Conservation (phyloP, 2,888 invertebrate species). For the Troides oblongomaculatus region DNA sequence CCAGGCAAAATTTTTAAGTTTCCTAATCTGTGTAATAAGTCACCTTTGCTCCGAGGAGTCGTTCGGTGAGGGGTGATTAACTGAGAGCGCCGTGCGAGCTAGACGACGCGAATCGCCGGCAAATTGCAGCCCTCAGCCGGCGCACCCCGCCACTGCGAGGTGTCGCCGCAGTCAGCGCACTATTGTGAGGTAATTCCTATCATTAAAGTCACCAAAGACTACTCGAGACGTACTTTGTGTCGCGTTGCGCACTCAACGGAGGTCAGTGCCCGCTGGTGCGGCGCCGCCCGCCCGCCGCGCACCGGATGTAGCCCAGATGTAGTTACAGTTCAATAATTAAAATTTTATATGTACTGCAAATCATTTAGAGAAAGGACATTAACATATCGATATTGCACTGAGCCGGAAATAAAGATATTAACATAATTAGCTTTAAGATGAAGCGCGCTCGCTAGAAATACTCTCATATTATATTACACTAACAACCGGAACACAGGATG, state of each 20-base stretch:
- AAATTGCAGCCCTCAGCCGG: slow-evolving; percentile 22
- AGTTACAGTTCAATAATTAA: too few species aligned
- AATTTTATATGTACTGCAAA: too few species aligned
- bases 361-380: neutral
- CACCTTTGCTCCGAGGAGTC: too few species aligned
- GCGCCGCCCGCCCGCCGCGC: too few species aligned
- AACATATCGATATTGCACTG: neutral
- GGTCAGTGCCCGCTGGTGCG: neutral
- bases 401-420: too few species aligned
- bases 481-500: too few species aligned
- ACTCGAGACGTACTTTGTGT: slow-evolving; percentile 14
- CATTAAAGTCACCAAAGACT: slow-evolving; percentile 11
- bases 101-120: slow-evolving; percentile 17
- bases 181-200: slow-evolving; percentile 13
- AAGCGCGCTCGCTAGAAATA: too few species aligned
- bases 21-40: too few species aligned
- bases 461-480: too few species aligned
- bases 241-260: neutral
- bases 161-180: neutral
- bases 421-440: too few species aligned
- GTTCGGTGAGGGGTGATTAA: neutral
- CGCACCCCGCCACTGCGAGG: slow-evolving; percentile 1
- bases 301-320: too few species aligned
- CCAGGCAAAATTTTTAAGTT: too few species aligned
- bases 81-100: neutral